Conservation (phyloP, 2,888 invertebrate species). For the Acanthococcus lagerstroemiae region DNA sequence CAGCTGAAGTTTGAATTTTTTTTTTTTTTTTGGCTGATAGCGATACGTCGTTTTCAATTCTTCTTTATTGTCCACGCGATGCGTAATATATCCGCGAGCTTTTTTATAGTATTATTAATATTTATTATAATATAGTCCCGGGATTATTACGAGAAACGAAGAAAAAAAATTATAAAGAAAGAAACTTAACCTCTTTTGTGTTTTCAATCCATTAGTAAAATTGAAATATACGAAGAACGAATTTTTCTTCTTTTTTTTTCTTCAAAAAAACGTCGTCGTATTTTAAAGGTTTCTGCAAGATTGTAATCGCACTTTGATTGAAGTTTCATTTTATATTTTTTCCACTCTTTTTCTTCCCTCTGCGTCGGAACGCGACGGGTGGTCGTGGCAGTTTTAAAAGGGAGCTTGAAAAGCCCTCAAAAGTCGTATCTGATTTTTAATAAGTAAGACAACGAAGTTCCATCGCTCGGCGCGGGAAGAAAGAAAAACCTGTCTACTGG, state of each 20-base stretch:
- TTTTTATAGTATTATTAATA: neutral
- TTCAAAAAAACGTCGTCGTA: constrained; percentile 2
- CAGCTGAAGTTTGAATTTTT: neutral
- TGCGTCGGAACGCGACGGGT: constrained; percentile 5
- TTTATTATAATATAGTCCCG: neutral
- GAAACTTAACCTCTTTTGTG: constrained; percentile 23
- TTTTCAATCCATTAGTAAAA: constrained; percentile 25
- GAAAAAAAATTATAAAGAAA: neutral
- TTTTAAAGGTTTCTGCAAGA: neutral
- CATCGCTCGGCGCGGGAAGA: too few species aligned
- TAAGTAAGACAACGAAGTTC: constrained; percentile 13
- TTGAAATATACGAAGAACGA: constrained; percentile 21
- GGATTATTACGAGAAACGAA: neutral
- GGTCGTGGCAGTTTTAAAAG: constrained; percentile 3
- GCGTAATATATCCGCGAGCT: neutral
- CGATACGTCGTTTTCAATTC: neutral
- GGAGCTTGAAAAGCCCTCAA: constrained; percentile 14
- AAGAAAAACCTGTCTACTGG: too few species aligned
- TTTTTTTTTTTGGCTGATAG: too few species aligned
- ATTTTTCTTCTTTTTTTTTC: too few species aligned
- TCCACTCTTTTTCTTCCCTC: neutral
- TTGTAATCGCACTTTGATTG: neutral
- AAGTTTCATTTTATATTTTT: neutral
- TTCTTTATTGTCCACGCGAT: neutral
- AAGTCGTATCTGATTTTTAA: constrained; percentile 25